Evolutionary conservation across 1,140 invertebrate genomes (phyloP), one percentile per base, ranked within the genome.

Genomic region (Drosophila repletoides): DNA sequence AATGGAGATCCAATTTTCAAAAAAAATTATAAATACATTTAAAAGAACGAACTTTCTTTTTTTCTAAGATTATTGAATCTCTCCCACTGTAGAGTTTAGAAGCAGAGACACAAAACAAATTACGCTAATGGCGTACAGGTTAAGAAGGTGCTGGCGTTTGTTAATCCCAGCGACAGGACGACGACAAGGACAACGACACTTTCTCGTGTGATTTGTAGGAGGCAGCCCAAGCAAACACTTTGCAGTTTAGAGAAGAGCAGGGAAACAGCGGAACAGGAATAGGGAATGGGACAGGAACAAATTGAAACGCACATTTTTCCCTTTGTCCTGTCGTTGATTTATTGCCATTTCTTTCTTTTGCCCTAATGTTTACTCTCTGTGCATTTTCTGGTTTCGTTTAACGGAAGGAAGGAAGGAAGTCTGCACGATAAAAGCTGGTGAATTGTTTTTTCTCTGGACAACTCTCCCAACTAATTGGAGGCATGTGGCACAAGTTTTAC

Each of bases 401-500:
- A 33, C 52, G 71, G 71, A 80, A 80, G 76, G 76, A 80, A 80
- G 71, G 71, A 80, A 80, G 76, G 76, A 80, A 80, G 71, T 80
- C 15, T 36, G 66, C 31, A 36, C 76, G 71, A 80, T 80, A 80
- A 79, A 75, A 52, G 58, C 22, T 31, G 12, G 21, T 29, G 48
- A 63, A 63, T 65, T 46, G 72, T 70, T 69, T 71, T 56, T 38
- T 15, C 43, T 46, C 22, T 45, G 28, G 10, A 24, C 21, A 55
- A 43, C 36, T 73, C 58, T n/a, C n/a, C n/a, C n/a, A n/a, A n/a
- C n/a, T 79, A 73, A 77, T 79, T 79, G 74, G 21, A 33, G 36
- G 22, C 64, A 52, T 68, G 58, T 68, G 65, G 29, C 49, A 24
- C 12, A 24, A 51, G 22, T 34, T 31, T 40, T 6, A 14, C 33